Evolutionary conservation across 2,888 invertebrate species (phyloP).

Genomic region (Drosophila kanekoi): DNA sequence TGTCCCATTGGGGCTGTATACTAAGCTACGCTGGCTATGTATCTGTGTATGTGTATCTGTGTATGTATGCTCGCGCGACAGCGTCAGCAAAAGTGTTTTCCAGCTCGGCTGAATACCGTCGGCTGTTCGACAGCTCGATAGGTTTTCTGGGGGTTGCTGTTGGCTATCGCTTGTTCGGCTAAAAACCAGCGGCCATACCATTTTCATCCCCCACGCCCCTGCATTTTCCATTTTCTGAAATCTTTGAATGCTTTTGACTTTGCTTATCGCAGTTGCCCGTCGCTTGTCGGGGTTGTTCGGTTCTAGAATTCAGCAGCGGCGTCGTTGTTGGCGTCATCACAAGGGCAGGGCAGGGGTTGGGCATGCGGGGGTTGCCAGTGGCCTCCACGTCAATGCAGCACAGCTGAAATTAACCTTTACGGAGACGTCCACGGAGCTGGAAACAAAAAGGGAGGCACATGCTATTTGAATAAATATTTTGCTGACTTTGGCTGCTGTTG

Average conservation of each 20-base stretch:
- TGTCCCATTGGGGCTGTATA: slow-evolving; percentile 39
- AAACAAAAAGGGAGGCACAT: slow-evolving; percentile 45
- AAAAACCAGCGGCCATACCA: slow-evolving; percentile 39
- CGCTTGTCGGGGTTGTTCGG: slow-evolving; percentile 61
- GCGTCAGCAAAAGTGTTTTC: slow-evolving; percentile 78
- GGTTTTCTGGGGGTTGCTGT: slow-evolving; percentile 55
- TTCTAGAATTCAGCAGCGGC: slow-evolving; percentile 41
- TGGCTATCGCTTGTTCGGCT: slow-evolving; percentile 11
- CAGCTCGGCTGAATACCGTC: slow-evolving; percentile 54
- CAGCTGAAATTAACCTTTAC: slow-evolving; percentile 82
- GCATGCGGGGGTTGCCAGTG: slow-evolving; percentile 36
- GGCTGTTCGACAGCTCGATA: slow-evolving; percentile 34
- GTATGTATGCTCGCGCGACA: slow-evolving; percentile 43
- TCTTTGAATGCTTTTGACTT: slow-evolving; percentile 77
- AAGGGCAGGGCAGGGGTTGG: slow-evolving; percentile 9
- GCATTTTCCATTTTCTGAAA: slow-evolving; percentile 60
- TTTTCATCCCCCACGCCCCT: slow-evolving; percentile 38
- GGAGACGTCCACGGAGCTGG: slow-evolving; percentile 43
- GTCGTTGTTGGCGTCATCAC: slow-evolving; percentile 48
- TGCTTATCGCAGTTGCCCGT: slow-evolving; percentile 69
- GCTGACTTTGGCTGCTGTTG: slow-evolving; percentile 73
- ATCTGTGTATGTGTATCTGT: slow-evolving; percentile 23
- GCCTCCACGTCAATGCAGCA: slow-evolving; percentile 48
- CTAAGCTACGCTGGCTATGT: slow-evolving; percentile 7
- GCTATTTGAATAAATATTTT: slow-evolving; percentile 84